Conservation (phyloP, 1,140 invertebrate genomes). For the Lordiphosa collinella region DNA sequence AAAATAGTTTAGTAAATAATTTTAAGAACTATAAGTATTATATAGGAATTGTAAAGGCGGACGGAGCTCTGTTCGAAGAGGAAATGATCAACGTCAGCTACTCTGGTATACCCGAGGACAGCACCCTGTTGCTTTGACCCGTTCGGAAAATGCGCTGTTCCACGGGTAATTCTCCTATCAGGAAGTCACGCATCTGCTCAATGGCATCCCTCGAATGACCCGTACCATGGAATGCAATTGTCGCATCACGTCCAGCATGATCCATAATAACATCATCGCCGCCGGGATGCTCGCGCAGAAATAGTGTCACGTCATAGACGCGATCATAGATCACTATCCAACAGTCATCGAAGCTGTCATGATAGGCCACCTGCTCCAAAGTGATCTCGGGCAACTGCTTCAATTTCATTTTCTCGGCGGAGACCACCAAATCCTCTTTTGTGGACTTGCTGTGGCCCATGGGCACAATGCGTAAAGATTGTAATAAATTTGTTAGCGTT, state of each 20-base stretch:
- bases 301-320: constrained; percentile 87
- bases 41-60: constrained; percentile 17
- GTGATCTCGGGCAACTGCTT: constrained; percentile 78
- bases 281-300: constrained; percentile 90
- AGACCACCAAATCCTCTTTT: constrained; percentile 9
- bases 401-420: constrained; percentile 31
- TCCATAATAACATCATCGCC: constrained; percentile 91
- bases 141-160: constrained; percentile 86
- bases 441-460: constrained; percentile 27
- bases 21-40: constrained; percentile 2
- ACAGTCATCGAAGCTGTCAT: constrained; percentile 84
- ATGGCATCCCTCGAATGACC: constrained; percentile 87
- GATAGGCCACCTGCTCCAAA: constrained; percentile 84
- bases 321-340: constrained; percentile 88
- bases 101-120: constrained; percentile 65
- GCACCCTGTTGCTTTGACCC: constrained; percentile 59
- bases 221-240: constrained; percentile 88
- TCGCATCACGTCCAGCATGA: constrained; percentile 92
- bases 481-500: constrained; percentile 59
- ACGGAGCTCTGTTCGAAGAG: constrained; percentile 15
- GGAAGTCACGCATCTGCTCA: constrained; percentile 83
- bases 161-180: constrained; percentile 86
- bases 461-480: constrained; percentile 60
- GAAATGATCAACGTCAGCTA: constrained; percentile 26
- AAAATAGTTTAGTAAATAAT: constrained; percentile 18